phyloP scores from a whole-genome alignment of 2,888 invertebrate species.

The Rotaria socialis region DNA sequence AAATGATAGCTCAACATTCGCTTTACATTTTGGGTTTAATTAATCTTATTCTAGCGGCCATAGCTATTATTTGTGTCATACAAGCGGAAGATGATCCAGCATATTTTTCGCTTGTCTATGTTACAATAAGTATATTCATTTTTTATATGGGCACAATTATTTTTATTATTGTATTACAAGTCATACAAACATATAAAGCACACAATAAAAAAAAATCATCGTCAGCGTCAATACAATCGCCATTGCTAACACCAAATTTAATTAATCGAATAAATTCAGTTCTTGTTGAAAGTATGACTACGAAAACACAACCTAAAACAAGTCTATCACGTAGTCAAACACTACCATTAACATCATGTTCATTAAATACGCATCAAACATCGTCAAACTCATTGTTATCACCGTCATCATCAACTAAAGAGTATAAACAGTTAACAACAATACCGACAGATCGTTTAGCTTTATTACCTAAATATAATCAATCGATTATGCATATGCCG shows the following conservation, averaged over 20 bases:
- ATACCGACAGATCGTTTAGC: background rate
- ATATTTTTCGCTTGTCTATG: conserved; percentile 13
- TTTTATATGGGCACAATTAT: background rate
- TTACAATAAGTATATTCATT: background rate
- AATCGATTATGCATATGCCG: background rate
- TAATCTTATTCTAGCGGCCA: background rate
- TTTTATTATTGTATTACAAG: background rate
- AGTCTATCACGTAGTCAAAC: background rate
- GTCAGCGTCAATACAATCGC: background rate
- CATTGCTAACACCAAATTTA: background rate
- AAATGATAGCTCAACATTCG: background rate
- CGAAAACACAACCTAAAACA: background rate
- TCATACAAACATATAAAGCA: background rate
- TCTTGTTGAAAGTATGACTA: background rate
- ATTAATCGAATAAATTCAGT: background rate
- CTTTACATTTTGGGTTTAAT: background rate
- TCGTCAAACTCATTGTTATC: background rate
- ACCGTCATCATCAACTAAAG: background rate
- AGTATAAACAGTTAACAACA: background rate
- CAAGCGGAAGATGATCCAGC: background rate
- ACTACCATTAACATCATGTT: background rate
- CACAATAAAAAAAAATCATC: background rate
- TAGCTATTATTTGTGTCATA: background rate
- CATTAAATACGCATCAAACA: background rate
- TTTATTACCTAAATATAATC: background rate